Base-by-base conservation (phyloP, 2,113 vertebrate genomes). In the Paratilapia polleni region DNA sequence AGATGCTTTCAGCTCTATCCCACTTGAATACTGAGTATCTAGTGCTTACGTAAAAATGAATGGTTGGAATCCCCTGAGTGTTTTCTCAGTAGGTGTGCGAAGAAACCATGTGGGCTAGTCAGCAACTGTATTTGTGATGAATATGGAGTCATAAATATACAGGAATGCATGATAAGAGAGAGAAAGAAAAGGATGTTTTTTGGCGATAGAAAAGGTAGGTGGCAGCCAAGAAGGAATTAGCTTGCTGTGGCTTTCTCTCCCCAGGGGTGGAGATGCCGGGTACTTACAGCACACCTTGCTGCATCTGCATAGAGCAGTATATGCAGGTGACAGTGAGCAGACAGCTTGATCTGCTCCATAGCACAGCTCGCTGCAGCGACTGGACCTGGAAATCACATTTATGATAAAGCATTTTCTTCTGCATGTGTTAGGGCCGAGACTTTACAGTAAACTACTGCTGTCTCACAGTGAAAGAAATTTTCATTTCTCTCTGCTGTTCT, bases 11-110 rank as follows among this genome's bases (percentile, higher is more conserved):
- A 82, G 73, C 83, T 70, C 58, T 54, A 66, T 26, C 80, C 84
- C 70, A 54, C 54, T 77, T 90, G 79, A 92, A 94, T 88, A 86
- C 86, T 76, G 77, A 92, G 60, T 61, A 85, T 73, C 83, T 83
- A 81, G 17, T 10, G n/a, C 41, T 76, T 26, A 59, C 74, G 59
- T 41, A 58, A 24, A 56, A 84, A 54, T 31, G 6, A 7, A 85
- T 8, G 70, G 11, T 24, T 75, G 47, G 70, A 58, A 66, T 85
- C 24, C 70, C 66, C 36, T 12, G 75, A 74, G 82, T 75, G 77
- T 57, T 76, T 62, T 52, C 56, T 58, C 58, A 59, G 49, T 28
- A 14, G 56, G 13, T 80, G 78, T 47, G 61, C 26, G 31, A 20
- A 41, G 43, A 82, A 28, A 15, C 70, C 63, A 26, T 63, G 86